Evolutionary conservation across 2,113 vertebrate species (phyloP), one percentile per base, ranked within the genome.

Genomic region (Lagopus muta): DNA sequence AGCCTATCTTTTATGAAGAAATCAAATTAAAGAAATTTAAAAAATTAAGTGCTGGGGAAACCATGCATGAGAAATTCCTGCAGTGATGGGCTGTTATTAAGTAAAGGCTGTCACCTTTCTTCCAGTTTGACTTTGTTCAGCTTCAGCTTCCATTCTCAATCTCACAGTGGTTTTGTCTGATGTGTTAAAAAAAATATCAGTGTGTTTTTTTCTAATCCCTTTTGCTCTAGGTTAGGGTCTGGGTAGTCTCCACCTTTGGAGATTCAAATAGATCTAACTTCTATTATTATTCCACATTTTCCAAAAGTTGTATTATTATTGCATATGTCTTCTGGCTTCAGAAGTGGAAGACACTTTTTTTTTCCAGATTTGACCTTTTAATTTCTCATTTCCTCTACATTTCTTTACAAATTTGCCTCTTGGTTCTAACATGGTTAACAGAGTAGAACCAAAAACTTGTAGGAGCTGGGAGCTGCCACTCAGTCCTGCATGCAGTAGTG

Each of bases 301-400:
- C n/a, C 64, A 40, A 40, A 36, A 13, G 12, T 38, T 1, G 0
- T 58, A 27, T 82, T 61, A 42, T 83, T 45, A 19, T 61, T 92
- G 48, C 36, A 32, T 83, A 38, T 40, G 30, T 16, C 30, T 71
- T 82, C 73, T 88, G 34, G 30, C 55, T 57, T 36, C 25, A 52
- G 77, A 47, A 65, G 9, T 9, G 64, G 61, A 4, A 27, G 30
- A 60, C 2, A 57, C 20, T 17, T 16, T 16, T 43, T 43, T 43
- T 60, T 91, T 88, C 45, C 78, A 85, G 65, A 62, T 88, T 84
- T 67, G 30, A 12, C 86, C 27, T 93, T 90, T 90, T 58, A 65
- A 55, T 89, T 83, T 83, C 48, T 90, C 71, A 75, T 83, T 86
- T 45, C 48, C 28, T 70, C 65, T 90, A 3, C 13, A 3, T 73